Base-by-base conservation (phyloP, 1,140 invertebrate genomes). In the Antheraea mylitta region DNA sequence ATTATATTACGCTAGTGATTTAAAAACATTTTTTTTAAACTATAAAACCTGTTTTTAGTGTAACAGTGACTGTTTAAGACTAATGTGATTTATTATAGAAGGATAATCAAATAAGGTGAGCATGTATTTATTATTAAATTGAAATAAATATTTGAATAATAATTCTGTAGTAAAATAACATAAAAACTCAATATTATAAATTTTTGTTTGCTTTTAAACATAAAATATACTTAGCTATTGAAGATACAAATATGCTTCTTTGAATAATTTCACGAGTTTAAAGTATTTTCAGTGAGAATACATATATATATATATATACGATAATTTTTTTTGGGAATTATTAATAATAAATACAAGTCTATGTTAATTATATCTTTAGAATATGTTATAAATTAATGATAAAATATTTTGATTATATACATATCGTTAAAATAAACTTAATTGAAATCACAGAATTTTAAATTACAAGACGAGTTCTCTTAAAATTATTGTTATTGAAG, bases 11-110 rank as follows among this genome's bases (percentile, higher is more conserved):
- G 67, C 69, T 30, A 64, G 71, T 77, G 75, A 63, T 72, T 62
- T 72, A 76, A 72, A 48, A 19, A 18, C 77, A 74, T 72, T 71
- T 62, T 22, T 73, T 74, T 82, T 71, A 2, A 30, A 71, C 73
- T 13, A 16, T 53, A 53, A 53, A 53, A 16, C 5, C 16, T 2
- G 13, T 53, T 53, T 13, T 13, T 42, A 53, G 45, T 53, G 45
- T n/a, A 53, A 53, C 45, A 53, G 45, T 53, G 45, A 53, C 45
- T 53, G 45, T 53, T 42, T 53, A 53, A 53, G 45, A 53, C 45
- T 16, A 11, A 6, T 11, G 65, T 67, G 61, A 69, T 53, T 66
- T 45, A 61, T 19, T 71, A 36, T 42, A 53, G 53, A 73, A 66
- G 64, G 71, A 67, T 73, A 58, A n/a, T 9, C 45, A 18, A 62